Conservation (phyloP, 2,797 vertebrate genomes). For the Anas bahamensis region DNA sequence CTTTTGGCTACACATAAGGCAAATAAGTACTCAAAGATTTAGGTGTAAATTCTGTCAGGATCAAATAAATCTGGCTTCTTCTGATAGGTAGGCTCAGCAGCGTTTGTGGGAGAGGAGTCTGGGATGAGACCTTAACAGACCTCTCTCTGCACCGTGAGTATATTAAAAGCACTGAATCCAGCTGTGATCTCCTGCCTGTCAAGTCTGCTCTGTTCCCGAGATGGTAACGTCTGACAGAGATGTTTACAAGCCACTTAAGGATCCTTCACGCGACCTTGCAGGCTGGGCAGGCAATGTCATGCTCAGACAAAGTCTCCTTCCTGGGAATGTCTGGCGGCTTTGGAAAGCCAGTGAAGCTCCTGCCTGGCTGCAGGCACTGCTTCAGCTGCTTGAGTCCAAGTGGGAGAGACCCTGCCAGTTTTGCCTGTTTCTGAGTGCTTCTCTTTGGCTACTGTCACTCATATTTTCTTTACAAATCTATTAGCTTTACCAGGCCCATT, state of each 20-base stretch:
- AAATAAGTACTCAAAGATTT: constrained; percentile 57
- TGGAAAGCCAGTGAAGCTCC: not conserved
- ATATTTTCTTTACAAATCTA: constrained; percentile 74
- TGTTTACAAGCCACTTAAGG: rapidly evolving
- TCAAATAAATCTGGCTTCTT: constrained; percentile 33
- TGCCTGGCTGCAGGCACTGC: not conserved
- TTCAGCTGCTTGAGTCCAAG: not conserved
- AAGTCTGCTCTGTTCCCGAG: not conserved
- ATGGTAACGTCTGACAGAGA: not conserved
- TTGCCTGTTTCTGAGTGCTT: constrained; percentile 16
- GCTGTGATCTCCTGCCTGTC: not conserved
- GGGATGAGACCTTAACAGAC: not conserved
- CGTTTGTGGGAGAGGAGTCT: not conserved
- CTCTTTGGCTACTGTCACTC: constrained; percentile 60
- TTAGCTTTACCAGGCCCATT: constrained; percentile 70
- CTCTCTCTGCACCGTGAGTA: not conserved
- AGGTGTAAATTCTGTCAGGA: constrained; percentile 42
- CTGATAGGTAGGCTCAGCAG: not conserved
- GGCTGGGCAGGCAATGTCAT: not conserved
- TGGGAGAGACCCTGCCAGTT: constrained; percentile 12
- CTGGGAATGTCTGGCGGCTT: not conserved
- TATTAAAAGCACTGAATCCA: not conserved
- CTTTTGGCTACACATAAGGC: constrained; percentile 31
- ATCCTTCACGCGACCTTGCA: not conserved
- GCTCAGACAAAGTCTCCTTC: not conserved